Base-by-base conservation (phyloP, 2,888 invertebrate species). In the Germaria angustata region DNA sequence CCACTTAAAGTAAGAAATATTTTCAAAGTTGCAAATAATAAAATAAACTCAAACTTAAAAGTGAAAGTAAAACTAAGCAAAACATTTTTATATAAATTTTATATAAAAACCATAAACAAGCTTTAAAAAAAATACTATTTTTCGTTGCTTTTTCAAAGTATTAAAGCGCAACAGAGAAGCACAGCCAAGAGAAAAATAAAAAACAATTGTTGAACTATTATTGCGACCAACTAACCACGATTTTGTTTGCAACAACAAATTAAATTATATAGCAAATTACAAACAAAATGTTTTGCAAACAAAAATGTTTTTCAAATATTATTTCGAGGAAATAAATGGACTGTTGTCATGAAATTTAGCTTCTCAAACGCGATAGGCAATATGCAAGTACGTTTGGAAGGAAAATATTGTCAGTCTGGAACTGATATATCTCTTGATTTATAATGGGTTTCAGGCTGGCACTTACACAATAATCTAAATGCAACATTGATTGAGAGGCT, bases 151-250 rank as follows among this genome's bases (percentile, higher is more conserved):
- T 28, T 55, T 72, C 53, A 80, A 77, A 72, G 39, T 68, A 73
- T 63, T 77, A 73, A 81, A 81, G 77, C 77, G 72, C 81, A 77
- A 73, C 77, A 77, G 59, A 66, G 76, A 77, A 81, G 69, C 20
- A 72, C 66, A 49, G 39, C 36, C n/a, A n/a, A n/a, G n/a, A n/a
- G n/a, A n/a, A n/a, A 36, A 71, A 53, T 20, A 49, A 68, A 41
- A 44, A 69, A 11, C 24, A 59, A 72, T 39, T 61, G 61, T 61
- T 72, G 49, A 61, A 61, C 72, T 41, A 72, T 72, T 61, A 61
- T 72, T 61, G 51, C 32, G 55, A 28, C 51, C 55, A 15, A 55
- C 17, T 44, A 32, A 55, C 53, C 68, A 55, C 32, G 17, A 28
- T 15, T 41, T 41, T 51, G 22, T 51, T 66, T 41, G 51, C 53